Evolutionary conservation across 2,113 vertebrate species (phyloP).

Genomic region (Centropus unirufus): DNA sequence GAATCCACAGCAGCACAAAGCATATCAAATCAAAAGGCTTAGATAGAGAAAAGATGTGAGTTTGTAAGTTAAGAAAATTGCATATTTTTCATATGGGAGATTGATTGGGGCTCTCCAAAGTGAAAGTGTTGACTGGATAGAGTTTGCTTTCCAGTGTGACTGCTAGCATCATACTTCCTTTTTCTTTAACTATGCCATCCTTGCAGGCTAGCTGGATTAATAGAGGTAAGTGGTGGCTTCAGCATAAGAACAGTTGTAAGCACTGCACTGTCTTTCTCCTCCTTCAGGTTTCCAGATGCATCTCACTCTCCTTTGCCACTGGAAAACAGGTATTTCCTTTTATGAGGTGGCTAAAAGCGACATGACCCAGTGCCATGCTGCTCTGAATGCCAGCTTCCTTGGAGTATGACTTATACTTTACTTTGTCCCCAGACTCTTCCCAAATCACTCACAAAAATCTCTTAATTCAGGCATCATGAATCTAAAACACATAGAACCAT

Average conservation of each 20-base stretch:
- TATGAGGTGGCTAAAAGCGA: neutral
- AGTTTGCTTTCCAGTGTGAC: neutral
- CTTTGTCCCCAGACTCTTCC: neutral
- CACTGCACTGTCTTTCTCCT: neutral
- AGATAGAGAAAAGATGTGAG: neutral
- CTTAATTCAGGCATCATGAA: neutral
- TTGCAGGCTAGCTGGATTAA: neutral
- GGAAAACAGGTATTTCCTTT: neutral
- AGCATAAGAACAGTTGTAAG: neutral
- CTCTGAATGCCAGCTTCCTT: neutral
- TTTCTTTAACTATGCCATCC: neutral
- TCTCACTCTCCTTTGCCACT: neutral
- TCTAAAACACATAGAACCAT: neutral
- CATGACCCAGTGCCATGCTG: too few relatives aligned
- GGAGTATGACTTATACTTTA: neutral
- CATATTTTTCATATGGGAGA: neutral
- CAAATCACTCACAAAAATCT: neutral
- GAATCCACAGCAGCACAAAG: neutral
- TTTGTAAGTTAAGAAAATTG: neutral
- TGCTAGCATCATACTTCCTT: neutral
- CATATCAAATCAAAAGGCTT: neutral
- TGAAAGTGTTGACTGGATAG: neutral
- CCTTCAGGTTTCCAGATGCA: neutral
- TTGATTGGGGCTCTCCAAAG: neutral
- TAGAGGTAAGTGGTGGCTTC: neutral